Percentiles rank a stretch among this genome's conserved stretches.
Evolutionary conservation across 1,140 invertebrate species (phyloP).

Genomic region (Adoxophyes honmai): DNA sequence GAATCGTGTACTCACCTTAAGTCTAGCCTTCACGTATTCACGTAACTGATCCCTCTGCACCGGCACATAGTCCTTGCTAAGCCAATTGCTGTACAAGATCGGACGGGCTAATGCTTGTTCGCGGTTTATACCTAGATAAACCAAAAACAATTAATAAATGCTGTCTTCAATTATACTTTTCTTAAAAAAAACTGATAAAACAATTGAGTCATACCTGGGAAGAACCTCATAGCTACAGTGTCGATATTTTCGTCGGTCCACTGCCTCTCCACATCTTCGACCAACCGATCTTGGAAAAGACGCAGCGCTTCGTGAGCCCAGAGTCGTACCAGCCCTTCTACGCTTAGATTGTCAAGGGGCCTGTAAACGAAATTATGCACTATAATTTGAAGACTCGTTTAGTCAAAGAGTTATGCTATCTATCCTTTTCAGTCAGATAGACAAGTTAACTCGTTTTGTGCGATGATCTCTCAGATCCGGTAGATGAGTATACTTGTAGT

Average conservation of each 20-base stretch:
- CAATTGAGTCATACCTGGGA: slow-evolving; percentile 81
- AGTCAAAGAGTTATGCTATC: too few species aligned
- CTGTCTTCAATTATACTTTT: neutral
- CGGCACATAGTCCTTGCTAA: slow-evolving; percentile 98
- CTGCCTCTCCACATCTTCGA: slow-evolving; percentile 94
- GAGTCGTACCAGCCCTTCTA: slow-evolving; percentile 96
- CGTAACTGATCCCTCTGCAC: slow-evolving; percentile 96
- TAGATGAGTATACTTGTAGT: too few species aligned
- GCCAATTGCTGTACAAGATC: slow-evolving; percentile 99
- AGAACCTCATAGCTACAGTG: slow-evolving; percentile 95
- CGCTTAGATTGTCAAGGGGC: slow-evolving; percentile 92
- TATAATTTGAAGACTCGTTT: too few species aligned
- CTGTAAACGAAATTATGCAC: slow-evolving; percentile 69
- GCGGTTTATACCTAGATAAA: slow-evolving; percentile 82
- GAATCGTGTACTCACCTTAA: slow-evolving; percentile 82
- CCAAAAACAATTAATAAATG: neutral
- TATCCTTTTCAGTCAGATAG: too few species aligned
- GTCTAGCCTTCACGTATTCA: slow-evolving; percentile 97
- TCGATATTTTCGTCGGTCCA: slow-evolving; percentile 99
- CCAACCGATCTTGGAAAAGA: slow-evolving; percentile 97
- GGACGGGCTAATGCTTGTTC: slow-evolving; percentile 92
- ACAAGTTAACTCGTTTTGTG: too few species aligned
- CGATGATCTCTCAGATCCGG: too few species aligned
- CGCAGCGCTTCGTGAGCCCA: slow-evolving; percentile 99
- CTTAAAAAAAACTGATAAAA: neutral